Evolutionary conservation across 2,888 invertebrate genomes (phyloP), one percentile per base, ranked within the genome.

Genomic region (Drosophila affinis): DNA sequence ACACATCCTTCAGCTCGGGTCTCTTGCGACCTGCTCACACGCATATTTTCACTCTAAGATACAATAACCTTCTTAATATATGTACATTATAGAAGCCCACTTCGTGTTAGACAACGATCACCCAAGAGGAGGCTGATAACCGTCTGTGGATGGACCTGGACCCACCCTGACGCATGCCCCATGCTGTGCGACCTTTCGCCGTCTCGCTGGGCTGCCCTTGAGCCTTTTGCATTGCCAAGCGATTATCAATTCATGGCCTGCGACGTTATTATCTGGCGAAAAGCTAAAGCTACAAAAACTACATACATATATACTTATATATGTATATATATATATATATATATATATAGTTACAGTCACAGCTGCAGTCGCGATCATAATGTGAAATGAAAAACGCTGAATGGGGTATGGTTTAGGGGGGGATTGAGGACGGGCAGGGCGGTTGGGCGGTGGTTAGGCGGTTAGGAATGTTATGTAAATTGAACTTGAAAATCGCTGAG

Each of bases 401-500:
- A 29, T 29, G 29, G 29, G 29, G 29, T 2, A 29, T 29, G 9
- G 9, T 7, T 7, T 29, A 29, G 7, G 7, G 29, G 27, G 7
- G 29, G 7, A 9, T 29, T 1, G 68, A 59, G 65, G 48, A 49
- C 52, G 52, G 75, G 72, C 62, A 75, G 68, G 80, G 59, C 3
- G 32, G 39, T 39, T 14, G 39, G 14, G 2, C 14, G 39, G 39
- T 14, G 39, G 39, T 39, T 39, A 39, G 39, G 39, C 73, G 83
- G 80, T 61, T 76, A 86, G 87, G 82, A 82, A 82, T 87, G 86
- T 87, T 82, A 85, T 87, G 81, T 87, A 88, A 88, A 78, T 78
- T 89, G 82, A 87, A 84, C 83, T 85, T 84, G 85, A 88, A 84
- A 85, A 84, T 76, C 73, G 74, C 74, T 77, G 75, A 82, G 83